phyloP scores from a whole-genome alignment of 2,113 vertebrate species.

The Boulengeromyrus knoepffleri region DNA sequence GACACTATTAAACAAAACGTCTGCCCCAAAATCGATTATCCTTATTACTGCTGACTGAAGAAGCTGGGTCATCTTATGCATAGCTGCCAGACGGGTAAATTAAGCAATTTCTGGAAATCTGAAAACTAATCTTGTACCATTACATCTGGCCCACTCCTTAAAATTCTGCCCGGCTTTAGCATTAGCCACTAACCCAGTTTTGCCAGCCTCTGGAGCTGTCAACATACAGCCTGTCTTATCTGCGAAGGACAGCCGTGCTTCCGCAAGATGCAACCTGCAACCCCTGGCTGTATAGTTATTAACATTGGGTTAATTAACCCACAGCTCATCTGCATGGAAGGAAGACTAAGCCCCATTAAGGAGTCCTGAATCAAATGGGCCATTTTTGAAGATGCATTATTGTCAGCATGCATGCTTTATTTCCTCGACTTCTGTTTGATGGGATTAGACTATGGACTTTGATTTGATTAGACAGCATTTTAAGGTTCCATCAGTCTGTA shows the following conservation, averaged over 20 bases:
- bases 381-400: slow-evolving; percentile 10
- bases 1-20: neutral
- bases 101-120: neutral
- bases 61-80: neutral
- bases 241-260: slow-evolving; percentile 40
- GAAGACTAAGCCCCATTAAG: slow-evolving; percentile 33
- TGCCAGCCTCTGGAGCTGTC: neutral
- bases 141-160: slow-evolving; percentile 3
- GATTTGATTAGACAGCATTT: slow-evolving; percentile 6
- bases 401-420: neutral
- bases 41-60: neutral
- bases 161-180: neutral
- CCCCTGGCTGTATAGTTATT: slow-evolving; percentile 52
- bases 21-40: neutral
- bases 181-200: neutral
- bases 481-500: neutral
- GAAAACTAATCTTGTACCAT: neutral
- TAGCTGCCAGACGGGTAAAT: neutral
- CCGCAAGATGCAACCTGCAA: slow-evolving; percentile 26
- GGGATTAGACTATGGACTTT: neutral
- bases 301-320: slow-evolving; percentile 62
- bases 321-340: slow-evolving; percentile 50
- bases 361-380: slow-evolving; percentile 47
- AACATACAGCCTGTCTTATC: slow-evolving; percentile 36
- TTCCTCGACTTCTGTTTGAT: neutral